Conservation (phyloP, 2,113 vertebrate species). For the Rissa tridactyla region DNA sequence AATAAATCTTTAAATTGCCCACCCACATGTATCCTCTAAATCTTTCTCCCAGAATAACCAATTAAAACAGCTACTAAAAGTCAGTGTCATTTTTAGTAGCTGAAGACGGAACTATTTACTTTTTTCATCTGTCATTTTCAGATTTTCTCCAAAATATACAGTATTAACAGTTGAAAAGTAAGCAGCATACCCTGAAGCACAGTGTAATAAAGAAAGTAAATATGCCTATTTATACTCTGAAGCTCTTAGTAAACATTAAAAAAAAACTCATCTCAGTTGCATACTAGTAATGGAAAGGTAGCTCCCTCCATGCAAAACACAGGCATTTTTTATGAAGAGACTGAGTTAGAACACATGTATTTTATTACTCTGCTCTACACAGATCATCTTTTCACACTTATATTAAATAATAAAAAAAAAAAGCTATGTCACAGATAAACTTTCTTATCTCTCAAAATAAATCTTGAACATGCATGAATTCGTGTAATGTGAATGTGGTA, state of each 20-base stretch:
- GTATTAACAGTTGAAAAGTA: neutral
- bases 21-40: neutral
- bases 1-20: neutral
- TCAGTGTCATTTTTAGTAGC: neutral
- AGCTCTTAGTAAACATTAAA: neutral
- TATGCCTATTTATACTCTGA: neutral
- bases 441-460: neutral
- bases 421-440: neutral
- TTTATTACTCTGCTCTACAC: neutral
- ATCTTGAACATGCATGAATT: accelerated
- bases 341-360: neutral
- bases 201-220: neutral
- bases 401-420: neutral
- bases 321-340: neutral
- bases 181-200: neutral
- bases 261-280: neutral
- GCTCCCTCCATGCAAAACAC: neutral
- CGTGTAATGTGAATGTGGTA: accelerated
- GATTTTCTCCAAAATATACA: neutral
- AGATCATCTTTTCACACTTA: neutral
- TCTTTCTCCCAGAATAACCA: neutral
- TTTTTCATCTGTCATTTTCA: neutral
- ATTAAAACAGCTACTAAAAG: neutral
- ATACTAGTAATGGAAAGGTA: neutral
- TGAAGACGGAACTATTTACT: neutral